These are phyloP conservation scores for Hippopotamyrus pictus DNA, from an alignment of 2,797 vertebrate genomes.

Conservation along the genomic window DNA sequence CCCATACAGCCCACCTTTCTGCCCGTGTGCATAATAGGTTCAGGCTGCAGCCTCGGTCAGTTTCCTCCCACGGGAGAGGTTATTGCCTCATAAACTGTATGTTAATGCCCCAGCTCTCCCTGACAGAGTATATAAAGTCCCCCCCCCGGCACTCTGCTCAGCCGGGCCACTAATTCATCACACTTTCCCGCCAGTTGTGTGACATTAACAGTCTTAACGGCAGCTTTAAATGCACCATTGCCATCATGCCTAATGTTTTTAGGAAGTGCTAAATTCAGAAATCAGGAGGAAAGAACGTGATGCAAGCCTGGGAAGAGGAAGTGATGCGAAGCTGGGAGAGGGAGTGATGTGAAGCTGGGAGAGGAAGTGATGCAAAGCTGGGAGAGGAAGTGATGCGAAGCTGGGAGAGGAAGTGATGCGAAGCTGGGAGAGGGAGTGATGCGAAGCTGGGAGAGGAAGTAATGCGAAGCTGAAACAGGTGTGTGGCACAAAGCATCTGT, in stretches of 20 bases:
- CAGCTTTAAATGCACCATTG: constrained; percentile 13
- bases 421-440: neutral
- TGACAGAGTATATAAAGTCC: constrained; percentile 32
- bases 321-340: neutral
- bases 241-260: neutral
- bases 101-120: constrained; percentile 39
- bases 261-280: constrained; percentile 13
- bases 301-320: neutral
- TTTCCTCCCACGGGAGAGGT: constrained; percentile 40
- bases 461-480: neutral
- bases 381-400: neutral
- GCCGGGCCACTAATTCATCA: constrained; percentile 24
- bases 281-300: neutral
- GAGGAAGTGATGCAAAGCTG: neutral
- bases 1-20: neutral
- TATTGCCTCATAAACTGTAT: constrained; percentile 51
- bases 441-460: neutral
- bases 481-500: neutral
- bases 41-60: constrained; percentile 45
- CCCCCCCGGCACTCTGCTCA: constrained; percentile 6
- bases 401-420: neutral
- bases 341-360: neutral
- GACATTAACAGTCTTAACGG: neutral
- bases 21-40: constrained; percentile 36
- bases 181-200: constrained; percentile 20